phyloP scores from a whole-genome alignment of 2,888 invertebrate species.

The Tinea pellionella region DNA sequence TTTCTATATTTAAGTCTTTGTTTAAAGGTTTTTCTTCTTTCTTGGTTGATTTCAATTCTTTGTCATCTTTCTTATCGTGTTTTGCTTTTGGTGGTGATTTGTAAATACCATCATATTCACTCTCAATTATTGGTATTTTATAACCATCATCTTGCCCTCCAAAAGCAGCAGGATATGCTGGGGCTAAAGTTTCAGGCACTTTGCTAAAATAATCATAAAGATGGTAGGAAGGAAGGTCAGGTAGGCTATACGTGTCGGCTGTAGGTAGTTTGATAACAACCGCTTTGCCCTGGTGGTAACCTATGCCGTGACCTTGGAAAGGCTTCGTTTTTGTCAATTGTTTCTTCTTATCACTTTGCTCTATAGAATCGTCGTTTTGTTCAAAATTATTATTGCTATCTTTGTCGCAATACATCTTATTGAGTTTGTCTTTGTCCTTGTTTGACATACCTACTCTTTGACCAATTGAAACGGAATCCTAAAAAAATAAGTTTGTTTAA shows the following conservation, averaged over 20 bases:
- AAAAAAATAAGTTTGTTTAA: conserved; percentile 10
- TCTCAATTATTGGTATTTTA: conserved; percentile 19
- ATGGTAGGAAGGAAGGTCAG: conserved; percentile 38
- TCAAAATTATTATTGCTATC: conserved; percentile 31
- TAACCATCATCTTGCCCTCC: conserved; percentile 36
- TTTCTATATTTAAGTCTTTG: neutral
- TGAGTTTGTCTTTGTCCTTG: conserved; percentile 67
- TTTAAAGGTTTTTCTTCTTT: neutral
- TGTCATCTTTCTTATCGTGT: conserved; percentile 18
- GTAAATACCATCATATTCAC: neutral
- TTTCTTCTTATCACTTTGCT: conserved; percentile 28
- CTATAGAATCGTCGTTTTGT: conserved; percentile 26
- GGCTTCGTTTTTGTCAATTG: conserved; percentile 47
- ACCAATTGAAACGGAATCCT: conserved; percentile 62
- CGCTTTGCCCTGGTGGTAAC: conserved; percentile 63
- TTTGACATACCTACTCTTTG: conserved; percentile 68
- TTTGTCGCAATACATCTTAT: conserved; percentile 68
- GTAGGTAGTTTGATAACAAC: conserved; percentile 54
- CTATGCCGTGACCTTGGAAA: conserved; percentile 55
- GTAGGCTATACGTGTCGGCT: conserved; percentile 40
- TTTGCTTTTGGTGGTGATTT: neutral
- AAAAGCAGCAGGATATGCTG: conserved; percentile 36
- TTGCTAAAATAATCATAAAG: conserved; percentile 60
- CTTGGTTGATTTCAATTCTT: neutral
- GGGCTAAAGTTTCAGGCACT: conserved; percentile 42